phyloP scores from a whole-genome alignment of 2,113 vertebrate species.

The Daphoenositta chrysoptera region DNA sequence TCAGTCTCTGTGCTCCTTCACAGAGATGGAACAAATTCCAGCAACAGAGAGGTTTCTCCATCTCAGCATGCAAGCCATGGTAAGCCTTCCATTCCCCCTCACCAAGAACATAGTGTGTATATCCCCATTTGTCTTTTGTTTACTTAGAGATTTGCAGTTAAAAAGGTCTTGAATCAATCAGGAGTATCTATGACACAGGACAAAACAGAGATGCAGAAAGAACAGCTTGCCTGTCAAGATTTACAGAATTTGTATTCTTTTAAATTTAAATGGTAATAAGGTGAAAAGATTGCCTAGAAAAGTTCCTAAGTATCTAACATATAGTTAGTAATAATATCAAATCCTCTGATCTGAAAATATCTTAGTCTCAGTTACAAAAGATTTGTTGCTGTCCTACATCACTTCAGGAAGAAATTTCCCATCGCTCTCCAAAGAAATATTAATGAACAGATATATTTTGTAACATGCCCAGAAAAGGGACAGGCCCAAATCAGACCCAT shows the following conservation, averaged over 20 bases:
- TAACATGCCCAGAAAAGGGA: background rate
- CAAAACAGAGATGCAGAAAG: background rate
- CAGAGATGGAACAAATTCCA: background rate
- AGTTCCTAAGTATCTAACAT: background rate
- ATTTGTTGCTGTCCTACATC: background rate
- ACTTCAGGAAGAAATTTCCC: background rate
- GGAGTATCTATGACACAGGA: background rate
- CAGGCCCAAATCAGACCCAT: background rate
- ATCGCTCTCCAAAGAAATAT: background rate
- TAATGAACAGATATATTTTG: background rate
- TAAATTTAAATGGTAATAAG: background rate
- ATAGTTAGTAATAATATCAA: background rate
- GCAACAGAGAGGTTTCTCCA: background rate
- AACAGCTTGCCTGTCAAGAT: background rate
- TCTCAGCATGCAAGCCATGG: background rate
- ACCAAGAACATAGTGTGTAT: fast-evolving
- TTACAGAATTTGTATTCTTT: background rate
- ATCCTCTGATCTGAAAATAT: background rate
- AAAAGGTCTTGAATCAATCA: background rate
- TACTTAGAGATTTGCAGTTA: background rate
- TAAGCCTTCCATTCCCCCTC: background rate
- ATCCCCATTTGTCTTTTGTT: background rate
- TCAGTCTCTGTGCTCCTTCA: background rate
- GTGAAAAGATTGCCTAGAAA: background rate
- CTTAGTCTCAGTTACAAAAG: background rate